Percentiles rank a stretch among this genome's conserved stretches.
Evolutionary conservation across 2,888 invertebrate genomes (phyloP).

Genomic region (Parnassius orleans): DNA sequence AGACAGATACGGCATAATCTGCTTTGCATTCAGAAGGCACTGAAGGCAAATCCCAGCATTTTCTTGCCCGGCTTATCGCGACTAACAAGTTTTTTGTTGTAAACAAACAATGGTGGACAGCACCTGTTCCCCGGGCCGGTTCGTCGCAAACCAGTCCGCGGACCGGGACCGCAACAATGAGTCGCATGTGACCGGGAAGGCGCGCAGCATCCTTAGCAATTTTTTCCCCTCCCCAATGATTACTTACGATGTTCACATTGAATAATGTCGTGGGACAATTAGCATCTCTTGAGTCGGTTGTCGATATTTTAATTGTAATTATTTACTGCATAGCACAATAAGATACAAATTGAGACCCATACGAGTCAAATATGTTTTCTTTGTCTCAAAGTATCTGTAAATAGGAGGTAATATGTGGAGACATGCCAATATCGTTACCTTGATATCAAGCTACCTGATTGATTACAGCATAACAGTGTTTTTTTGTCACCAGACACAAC

Average conservation of each 20-base stretch:
- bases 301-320: background rate
- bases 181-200: background rate
- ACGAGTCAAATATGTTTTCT: too few relatives aligned
- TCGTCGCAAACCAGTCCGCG: background rate
- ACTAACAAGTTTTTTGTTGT: conserved; percentile 19
- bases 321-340: background rate
- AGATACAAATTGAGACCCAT: background rate
- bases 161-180: conserved; percentile 1
- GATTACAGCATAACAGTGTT: too few relatives aligned
- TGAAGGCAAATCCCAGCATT: conserved; percentile 16
- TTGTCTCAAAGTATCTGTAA: too few relatives aligned
- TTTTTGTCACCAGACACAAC: too few relatives aligned
- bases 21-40: background rate
- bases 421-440: too few relatives aligned
- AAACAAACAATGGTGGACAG: conserved; percentile 14
- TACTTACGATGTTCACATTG: conserved; percentile 2
- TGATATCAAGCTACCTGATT: too few relatives aligned
- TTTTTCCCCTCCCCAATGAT: background rate
- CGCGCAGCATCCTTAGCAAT: background rate
- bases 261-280: background rate
- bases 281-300: conserved; percentile 1
- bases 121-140: conserved; percentile 6
- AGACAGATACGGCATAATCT: background rate
- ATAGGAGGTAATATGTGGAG: too few relatives aligned
- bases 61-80: conserved; percentile 9